These are phyloP conservation scores for Drosophila percnosoma DNA, from an alignment of 2,888 invertebrate species.

Conservation along the genomic window DNA sequence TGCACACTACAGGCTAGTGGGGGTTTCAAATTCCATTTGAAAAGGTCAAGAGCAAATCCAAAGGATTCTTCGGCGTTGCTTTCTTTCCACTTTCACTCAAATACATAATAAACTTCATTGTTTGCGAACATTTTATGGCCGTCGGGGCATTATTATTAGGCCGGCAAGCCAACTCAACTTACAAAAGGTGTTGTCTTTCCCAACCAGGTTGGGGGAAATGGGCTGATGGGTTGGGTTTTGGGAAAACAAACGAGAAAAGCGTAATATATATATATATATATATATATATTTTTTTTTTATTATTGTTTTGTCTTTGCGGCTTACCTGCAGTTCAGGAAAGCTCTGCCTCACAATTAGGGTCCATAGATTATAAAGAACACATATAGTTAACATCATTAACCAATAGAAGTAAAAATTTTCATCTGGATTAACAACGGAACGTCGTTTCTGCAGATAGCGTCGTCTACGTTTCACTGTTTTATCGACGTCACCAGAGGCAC, in stretches of 20 bases:
- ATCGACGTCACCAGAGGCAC: conserved; percentile 87
- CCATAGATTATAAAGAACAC: conserved; percentile 98
- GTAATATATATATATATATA: not conserved
- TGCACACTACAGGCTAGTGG: conserved; percentile 6
- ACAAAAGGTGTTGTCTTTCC: conserved; percentile 48
- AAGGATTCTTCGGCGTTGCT: conserved; percentile 24
- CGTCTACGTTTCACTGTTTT: conserved; percentile 87
- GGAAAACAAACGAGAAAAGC: conserved; percentile 1
- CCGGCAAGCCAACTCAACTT: conserved; percentile 62
- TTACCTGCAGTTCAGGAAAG: conserved; percentile 94
- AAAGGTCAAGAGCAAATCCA: conserved; percentile 22
- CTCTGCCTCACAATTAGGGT: conserved; percentile 97
- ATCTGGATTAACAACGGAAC: conserved; percentile 96
- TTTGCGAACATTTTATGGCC: conserved; percentile 56
- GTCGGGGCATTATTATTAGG: conserved; percentile 49
- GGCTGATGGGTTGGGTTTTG: not conserved
- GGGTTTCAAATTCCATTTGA: conserved; percentile 18
- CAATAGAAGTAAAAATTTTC: conserved; percentile 98
- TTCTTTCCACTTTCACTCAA: conserved; percentile 24
- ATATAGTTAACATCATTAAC: conserved; percentile 94
- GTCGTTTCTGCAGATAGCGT: conserved; percentile 89
- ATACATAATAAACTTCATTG: conserved; percentile 59
- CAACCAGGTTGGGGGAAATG: not conserved
- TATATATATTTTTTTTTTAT: not conserved
- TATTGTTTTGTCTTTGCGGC: conserved; percentile 6